Percentiles rank a stretch among this genome's conserved stretches.
Conservation (phyloP, 2,888 invertebrate species). For the Choristoneura rosaceana region DNA sequence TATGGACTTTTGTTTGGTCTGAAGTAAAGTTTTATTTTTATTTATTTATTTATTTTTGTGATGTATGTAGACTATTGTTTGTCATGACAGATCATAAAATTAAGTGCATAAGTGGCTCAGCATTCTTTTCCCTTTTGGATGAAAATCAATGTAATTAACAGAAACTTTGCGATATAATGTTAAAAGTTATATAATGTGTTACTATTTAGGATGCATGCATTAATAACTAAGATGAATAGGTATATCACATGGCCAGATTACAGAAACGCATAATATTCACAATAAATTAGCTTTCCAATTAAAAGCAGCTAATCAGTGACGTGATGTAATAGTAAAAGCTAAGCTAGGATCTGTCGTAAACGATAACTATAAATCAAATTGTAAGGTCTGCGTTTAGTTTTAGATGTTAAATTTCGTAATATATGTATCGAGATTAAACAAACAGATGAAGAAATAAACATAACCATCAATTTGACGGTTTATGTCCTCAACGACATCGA, state of each 20-base stretch:
- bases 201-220: slow-evolving; percentile 26
- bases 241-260: slow-evolving; percentile 16
- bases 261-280: slow-evolving; percentile 9
- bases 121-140: not conserved
- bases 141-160: not conserved
- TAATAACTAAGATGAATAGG: slow-evolving; percentile 21
- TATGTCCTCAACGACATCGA: slow-evolving; percentile 11
- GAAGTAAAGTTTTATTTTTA: too few relatives aligned
- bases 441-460: slow-evolving; percentile 32
- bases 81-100: too few relatives aligned
- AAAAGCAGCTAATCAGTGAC: slow-evolving; percentile 5
- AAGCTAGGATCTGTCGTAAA: not conserved
- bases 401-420: slow-evolving; percentile 28
- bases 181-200: slow-evolving; percentile 7
- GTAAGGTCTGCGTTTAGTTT: slow-evolving; percentile 12
- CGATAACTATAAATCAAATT: slow-evolving; percentile 20
- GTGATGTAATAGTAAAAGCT: slow-evolving; percentile 9
- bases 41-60: too few relatives aligned
- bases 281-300: slow-evolving; percentile 28
- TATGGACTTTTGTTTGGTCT: too few relatives aligned
- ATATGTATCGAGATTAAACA: slow-evolving; percentile 34
- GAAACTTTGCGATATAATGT: slow-evolving; percentile 2
- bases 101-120: too few relatives aligned
- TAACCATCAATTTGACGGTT: slow-evolving; percentile 19
- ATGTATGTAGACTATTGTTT: too few relatives aligned